Base-by-base conservation (phyloP, 2,888 invertebrate genomes). In the Temnothorax ravouxi region DNA sequence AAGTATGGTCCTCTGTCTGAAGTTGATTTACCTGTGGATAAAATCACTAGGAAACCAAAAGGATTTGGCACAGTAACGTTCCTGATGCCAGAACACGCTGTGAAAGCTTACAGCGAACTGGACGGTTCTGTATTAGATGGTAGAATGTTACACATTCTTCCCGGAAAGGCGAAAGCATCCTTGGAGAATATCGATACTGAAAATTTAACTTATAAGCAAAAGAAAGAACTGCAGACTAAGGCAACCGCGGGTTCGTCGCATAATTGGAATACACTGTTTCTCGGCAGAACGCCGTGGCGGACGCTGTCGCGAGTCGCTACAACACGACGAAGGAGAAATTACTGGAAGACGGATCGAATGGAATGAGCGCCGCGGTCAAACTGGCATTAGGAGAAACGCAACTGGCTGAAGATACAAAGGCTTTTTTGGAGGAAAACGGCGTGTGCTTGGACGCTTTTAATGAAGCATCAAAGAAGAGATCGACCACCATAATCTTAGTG, bases 301-400 rank as follows among this genome's bases (percentile, higher is more conserved):
- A 99, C 92, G 97, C 98, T 1, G 97, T 99, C 91, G 98, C 99
- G 0, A 96, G 97, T 75, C 97, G 97, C 88, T 98, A 98, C 92
- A 97, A 97, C 85, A 97, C 97, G 0, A 97, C 97, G 0, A 99
- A 99, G 95, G 97, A 98, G 92, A 97, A 95, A 93, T 93, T 95
- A 47, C 87, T 95, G n/a, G 94, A 94, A 84, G 95, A 95, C 41
- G 91, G 91, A 83, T 95, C 95, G 0, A 95, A 95, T 67, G 96
- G 96, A 72, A 96, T 97, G 21, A 98, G 97, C 95, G 97, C 98
- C 2, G 99, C 99, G 44, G 99, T 99, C 0, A 96, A 99, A 79
- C 95, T 99, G 92, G 99, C 99, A 0, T 96, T 99, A 2, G 99
- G 99, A 86, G 99, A 99, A 95, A 99, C 99, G 0, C 98, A 99